Conservation (phyloP, 2,888 invertebrate genomes). For the Agrochola lota region DNA sequence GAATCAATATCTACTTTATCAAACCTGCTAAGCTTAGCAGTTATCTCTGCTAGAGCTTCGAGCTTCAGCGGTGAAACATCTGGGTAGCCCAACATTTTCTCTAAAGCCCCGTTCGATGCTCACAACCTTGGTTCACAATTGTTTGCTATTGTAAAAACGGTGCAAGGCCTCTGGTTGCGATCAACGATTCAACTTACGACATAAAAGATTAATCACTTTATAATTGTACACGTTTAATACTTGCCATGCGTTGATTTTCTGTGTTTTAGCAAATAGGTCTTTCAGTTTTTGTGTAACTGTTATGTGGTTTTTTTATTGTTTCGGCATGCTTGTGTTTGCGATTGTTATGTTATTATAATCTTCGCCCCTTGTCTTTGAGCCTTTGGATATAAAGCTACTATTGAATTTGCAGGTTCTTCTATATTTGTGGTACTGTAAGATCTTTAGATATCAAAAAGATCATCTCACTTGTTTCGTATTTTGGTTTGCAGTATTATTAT, state of each 20-base stretch:
- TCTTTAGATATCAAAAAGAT: background rate
- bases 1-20: slow-evolving; percentile 23
- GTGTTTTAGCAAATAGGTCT: slow-evolving; percentile 54
- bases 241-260: slow-evolving; percentile 54
- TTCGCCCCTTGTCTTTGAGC: background rate
- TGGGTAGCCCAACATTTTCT: slow-evolving; percentile 36
- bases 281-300: slow-evolving; percentile 53
- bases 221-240: slow-evolving; percentile 56
- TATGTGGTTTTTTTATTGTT: slow-evolving; percentile 51
- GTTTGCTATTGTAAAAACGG: slow-evolving; percentile 59
- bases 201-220: slow-evolving; percentile 62
- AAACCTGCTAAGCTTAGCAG: slow-evolving; percentile 26
- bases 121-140: slow-evolving; percentile 51
- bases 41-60: slow-evolving; percentile 33
- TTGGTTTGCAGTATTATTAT: background rate
- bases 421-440: background rate
- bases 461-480: background rate
- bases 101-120: slow-evolving; percentile 43
- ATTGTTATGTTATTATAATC: slow-evolving; percentile 21
- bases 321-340: slow-evolving; percentile 10
- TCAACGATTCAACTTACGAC: slow-evolving; percentile 57
- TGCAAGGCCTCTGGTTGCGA: slow-evolving; percentile 55
- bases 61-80: slow-evolving; percentile 31
- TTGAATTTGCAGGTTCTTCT: background rate
- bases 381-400: background rate